Evolutionary conservation across 2,113 vertebrate genomes (phyloP), one percentile per base, ranked within the genome.

Genomic region (Columba livia): DNA sequence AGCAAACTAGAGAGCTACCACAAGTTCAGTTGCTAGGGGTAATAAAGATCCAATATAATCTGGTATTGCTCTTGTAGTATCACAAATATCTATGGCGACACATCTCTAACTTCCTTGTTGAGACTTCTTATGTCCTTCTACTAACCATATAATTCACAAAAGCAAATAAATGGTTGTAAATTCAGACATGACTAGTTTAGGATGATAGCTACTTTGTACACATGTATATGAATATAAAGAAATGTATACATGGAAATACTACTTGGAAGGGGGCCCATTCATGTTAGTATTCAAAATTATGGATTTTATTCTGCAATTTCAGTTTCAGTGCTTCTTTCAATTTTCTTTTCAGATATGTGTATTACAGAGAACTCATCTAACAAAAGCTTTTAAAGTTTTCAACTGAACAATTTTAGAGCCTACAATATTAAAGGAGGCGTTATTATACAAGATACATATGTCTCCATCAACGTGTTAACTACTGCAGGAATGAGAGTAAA

Each of bases 361-460:
- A n/a, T 78, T 67, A 89, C 26, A 53, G 23, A 77, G 71, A 47
- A 88, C 20, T 89, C 67, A 42, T 79, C 25, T 70, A 94, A 50
- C 8, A 32, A 82, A 89, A 84, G 72, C 69, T 93, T 87, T 96
- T 90, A 79, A 90, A 75, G 50, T 77, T 84, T 90, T 70, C 25
- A 86, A 17, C 10, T 2, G 5, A 91, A 64, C 32, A 61, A 79
- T 88, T 93, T 87, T 66, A 66, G 79, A 86, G 38, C 11, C 32
- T 85, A 73, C 42, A 29, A 15, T 54, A 77, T 54, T 61, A 92
- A 85, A 85, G 56, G 80, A 26, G 7, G 15, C 17, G 73, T 57
- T 92, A 91, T 71, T 34, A 92, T 73, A 53, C 9, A 28, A 66
- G 58, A 82, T 40, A 85, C 88, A 70, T 42, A 67, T 12, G 28